Conservation (phyloP, 2,797 vertebrate species). For the Tragelaphus oryx region DNA sequence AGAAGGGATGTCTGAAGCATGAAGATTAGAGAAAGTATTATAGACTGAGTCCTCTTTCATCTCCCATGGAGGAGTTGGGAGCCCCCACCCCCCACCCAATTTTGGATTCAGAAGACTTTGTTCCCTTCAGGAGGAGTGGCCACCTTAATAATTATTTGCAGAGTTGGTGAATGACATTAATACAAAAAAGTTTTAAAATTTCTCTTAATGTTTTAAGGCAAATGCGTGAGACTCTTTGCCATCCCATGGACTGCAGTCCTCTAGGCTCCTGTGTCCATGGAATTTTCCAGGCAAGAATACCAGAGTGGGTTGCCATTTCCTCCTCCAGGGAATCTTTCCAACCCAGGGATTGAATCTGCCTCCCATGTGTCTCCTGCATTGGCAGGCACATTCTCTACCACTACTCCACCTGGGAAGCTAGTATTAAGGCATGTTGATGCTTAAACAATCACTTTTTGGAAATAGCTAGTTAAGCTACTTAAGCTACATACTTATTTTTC, state of each 20-base stretch:
- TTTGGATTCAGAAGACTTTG: background rate
- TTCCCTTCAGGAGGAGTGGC: background rate
- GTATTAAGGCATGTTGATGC: background rate
- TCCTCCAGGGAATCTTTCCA: background rate
- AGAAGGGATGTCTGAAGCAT: background rate
- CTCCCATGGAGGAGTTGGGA: background rate
- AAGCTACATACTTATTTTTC: background rate
- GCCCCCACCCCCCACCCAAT: background rate
- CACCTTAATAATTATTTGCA: background rate
- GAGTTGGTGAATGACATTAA: background rate
- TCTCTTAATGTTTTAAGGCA: background rate
- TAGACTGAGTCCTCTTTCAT: background rate
- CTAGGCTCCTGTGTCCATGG: background rate
- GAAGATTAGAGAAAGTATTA: background rate
- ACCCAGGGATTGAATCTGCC: background rate
- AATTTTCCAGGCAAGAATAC: background rate
- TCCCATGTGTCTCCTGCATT: background rate
- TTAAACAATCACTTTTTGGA: background rate
- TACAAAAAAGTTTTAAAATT: background rate
- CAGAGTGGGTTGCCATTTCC: background rate
- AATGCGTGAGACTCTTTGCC: background rate
- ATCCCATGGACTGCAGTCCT: background rate
- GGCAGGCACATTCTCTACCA: background rate
- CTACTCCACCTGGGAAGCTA: background rate
- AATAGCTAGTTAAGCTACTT: background rate